phyloP scores from a whole-genome alignment of 2,888 invertebrate species.

The Hirtodrosophila cameraria region DNA sequence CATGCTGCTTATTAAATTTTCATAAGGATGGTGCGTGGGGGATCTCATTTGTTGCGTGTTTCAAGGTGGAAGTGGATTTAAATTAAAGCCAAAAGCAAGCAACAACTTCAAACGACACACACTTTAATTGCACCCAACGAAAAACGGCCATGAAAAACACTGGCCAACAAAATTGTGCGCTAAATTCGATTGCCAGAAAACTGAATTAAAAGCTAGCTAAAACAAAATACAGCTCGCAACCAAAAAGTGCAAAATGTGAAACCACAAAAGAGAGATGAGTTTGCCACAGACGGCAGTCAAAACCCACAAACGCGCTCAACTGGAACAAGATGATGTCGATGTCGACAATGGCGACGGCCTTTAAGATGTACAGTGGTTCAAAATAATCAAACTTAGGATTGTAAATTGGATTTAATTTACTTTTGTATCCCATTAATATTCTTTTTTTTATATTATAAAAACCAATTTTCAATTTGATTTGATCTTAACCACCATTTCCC shows the following conservation, averaged over 20 bases:
- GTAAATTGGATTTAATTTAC: too few relatives aligned
- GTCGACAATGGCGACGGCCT: constrained; percentile 35
- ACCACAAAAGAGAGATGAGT: constrained; percentile 57
- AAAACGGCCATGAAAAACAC: constrained; percentile 56
- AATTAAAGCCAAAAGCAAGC: constrained; percentile 50
- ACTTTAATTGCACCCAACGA: constrained; percentile 61
- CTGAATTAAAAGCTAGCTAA: constrained; percentile 61
- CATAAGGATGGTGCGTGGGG: constrained; percentile 53
- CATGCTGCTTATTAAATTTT: constrained; percentile 72
- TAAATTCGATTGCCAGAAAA: constrained; percentile 68
- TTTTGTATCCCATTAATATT: too few relatives aligned
- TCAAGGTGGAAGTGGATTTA: constrained; percentile 68
- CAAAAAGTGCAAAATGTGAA: constrained; percentile 39
- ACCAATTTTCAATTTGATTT: too few relatives aligned
- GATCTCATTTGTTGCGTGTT: constrained; percentile 49
- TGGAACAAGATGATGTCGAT: constrained; percentile 64
- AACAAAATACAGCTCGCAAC: constrained; percentile 24
- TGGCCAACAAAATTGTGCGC: constrained; percentile 41
- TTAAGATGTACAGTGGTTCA: too few relatives aligned
- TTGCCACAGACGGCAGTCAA: constrained; percentile 17
- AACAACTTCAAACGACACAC: constrained; percentile 53
- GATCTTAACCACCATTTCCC: too few relatives aligned
- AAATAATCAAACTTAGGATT: too few relatives aligned
- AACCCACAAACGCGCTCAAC: constrained; percentile 68
- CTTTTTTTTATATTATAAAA: too few relatives aligned